Evolutionary conservation across 2,797 vertebrate species (phyloP).

Genomic region (Coccyzus lansbergi): DNA sequence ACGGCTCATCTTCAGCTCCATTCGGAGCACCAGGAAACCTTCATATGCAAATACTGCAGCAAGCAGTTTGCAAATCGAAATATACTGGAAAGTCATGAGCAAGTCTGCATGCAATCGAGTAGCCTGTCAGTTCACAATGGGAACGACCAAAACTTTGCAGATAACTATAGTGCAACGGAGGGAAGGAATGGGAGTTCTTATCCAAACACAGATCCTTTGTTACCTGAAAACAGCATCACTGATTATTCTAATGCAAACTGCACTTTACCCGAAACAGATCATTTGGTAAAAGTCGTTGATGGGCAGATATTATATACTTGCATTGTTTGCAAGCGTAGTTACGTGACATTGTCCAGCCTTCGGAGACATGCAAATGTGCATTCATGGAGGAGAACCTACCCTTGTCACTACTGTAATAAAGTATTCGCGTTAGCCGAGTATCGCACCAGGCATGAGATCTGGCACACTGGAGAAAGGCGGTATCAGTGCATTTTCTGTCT

Average conservation of each 20-base stretch:
- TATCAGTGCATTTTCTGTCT: conserved; percentile 99
- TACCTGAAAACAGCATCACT: conserved; percentile 74
- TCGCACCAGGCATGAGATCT: conserved; percentile 96
- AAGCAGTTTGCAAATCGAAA: conserved; percentile 92
- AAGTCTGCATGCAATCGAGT: conserved; percentile 81
- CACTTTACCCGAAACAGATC: conserved; percentile 77
- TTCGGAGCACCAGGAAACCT: conserved; percentile 86
- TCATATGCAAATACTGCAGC: conserved; percentile 91
- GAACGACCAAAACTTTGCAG: conserved; percentile 69
- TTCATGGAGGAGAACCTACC: conserved; percentile 96
- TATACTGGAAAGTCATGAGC: conserved; percentile 90
- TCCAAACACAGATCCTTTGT: conserved; percentile 50
- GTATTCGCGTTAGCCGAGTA: conserved; percentile 98
- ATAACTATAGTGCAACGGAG: conserved; percentile 62
- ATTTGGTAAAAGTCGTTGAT: conserved; percentile 81
- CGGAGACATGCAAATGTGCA: conserved; percentile 97
- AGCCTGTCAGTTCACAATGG: conserved; percentile 73
- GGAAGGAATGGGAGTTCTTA: conserved; percentile 67
- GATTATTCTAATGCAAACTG: conserved; percentile 73
- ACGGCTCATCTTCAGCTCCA: conserved; percentile 88
- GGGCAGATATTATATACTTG: conserved; percentile 91
- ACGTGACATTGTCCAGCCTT: conserved; percentile 94
- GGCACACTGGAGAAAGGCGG: conserved; percentile 96
- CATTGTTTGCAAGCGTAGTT: conserved; percentile 92
- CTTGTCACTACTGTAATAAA: conserved; percentile 98